Base-by-base conservation (phyloP, 2,797 vertebrate genomes). In the Brachyrhaphis roseni region DNA sequence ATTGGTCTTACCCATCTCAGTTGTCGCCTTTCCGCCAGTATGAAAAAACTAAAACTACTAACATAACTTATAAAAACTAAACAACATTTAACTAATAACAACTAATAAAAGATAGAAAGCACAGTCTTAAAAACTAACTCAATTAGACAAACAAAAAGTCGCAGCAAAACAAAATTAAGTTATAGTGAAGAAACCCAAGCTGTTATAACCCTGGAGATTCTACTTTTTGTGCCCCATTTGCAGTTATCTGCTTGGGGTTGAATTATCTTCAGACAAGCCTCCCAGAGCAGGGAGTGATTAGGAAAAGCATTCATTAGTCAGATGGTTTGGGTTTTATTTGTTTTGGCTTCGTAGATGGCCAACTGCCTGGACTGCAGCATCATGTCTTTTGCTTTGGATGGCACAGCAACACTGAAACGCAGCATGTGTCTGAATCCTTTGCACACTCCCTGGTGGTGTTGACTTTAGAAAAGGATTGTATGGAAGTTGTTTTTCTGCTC, bases 281-380 rank as follows among this genome's bases (percentile, higher is more conserved):
- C 90, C 90, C 87, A 53, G 75, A 86, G 88, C 75, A 55, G 46
- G 78, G 77, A 87, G 87, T 85, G 88, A 91, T 86, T 88, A 87
- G 86, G 75, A 86, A 89, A 86, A 85, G 90, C 89, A 74, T 87
- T 92, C 89, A 92, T 94, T 87, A 91, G 88, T 87, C 85, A 83
- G 72, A 91, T 88, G 85, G 86, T 91, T 83, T 73, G 85, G 85
- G 90, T 90, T 93, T 80, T 88, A 89, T 93, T 94, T 93, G 92
- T 93, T 92, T 91, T 93, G 92, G 90, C 88, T 92, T 73, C 82
- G 85, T 87, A 85, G 87, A 92, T 71, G 90, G 89, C 91, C 83
- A 87, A 85, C 88, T 93, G 93, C 87, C 90, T 87, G 89, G 93
- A 93, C 90, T 91, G 92, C 92, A 89, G 93, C 88, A 89, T 92